phyloP scores from a whole-genome alignment of 2,797 vertebrate species.

The Pseudochromis fuscus region DNA sequence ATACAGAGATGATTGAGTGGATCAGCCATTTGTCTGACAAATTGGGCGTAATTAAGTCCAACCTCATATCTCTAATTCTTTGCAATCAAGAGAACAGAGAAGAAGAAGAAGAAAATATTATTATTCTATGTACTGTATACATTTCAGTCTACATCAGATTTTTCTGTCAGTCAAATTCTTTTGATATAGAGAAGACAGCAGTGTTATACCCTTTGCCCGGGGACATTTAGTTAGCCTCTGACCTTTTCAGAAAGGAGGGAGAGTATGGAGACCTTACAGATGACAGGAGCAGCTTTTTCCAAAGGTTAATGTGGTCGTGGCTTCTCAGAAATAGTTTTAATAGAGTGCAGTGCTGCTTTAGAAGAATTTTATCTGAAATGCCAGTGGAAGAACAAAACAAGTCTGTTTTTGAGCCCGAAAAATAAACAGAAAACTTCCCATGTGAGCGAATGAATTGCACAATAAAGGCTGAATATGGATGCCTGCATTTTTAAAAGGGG shows the following conservation, averaged over 20 bases:
- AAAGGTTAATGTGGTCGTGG: slow-evolving; percentile 54
- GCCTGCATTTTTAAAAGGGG: slow-evolving; percentile 33
- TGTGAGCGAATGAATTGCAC: slow-evolving; percentile 49
- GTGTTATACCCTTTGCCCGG: slow-evolving; percentile 8
- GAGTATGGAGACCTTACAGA: slow-evolving; percentile 29
- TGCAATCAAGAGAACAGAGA: background rate
- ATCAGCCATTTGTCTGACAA: background rate
- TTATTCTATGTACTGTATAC: background rate
- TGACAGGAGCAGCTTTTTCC: slow-evolving; percentile 55
- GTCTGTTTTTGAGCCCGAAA: slow-evolving; percentile 39
- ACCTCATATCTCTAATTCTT: background rate
- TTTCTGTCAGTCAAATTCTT: slow-evolving; percentile 15
- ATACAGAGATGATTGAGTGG: too few relatives aligned
- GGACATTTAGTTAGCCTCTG: slow-evolving; percentile 36
- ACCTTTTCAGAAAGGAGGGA: slow-evolving; percentile 47
- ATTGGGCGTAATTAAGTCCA: background rate
- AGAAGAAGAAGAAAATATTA: background rate
- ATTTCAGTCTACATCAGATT: background rate
- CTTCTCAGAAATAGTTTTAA: slow-evolving; percentile 40
- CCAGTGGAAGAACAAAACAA: slow-evolving; percentile 47
- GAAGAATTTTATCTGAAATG: slow-evolving; percentile 38
- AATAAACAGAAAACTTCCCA: slow-evolving; percentile 46
- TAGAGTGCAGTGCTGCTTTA: slow-evolving; percentile 8
- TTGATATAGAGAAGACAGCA: slow-evolving; percentile 14
- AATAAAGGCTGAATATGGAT: slow-evolving; percentile 39